Evolutionary conservation across 2,888 invertebrate genomes (phyloP), one percentile per base, ranked within the genome.

Genomic region (Agrilus cyanescens): DNA sequence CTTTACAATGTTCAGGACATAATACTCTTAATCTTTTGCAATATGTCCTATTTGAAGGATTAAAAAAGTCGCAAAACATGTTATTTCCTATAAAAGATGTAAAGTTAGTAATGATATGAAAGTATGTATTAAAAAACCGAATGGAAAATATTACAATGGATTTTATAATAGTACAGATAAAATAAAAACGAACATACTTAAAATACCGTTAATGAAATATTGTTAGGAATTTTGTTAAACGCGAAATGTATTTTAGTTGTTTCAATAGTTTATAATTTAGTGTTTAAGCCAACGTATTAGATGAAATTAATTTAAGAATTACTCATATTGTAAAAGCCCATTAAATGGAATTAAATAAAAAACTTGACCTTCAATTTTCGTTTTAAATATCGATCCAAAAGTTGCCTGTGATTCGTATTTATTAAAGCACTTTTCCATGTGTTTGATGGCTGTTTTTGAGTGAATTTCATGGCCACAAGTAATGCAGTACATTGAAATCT

Each of bases 331-430:
- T n/a, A 33, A 33, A 33, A 7, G 13, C 5, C 8, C 8, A 7
- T 7, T 33, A 33, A 13, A 33, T 15, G 12, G 8, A 12, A 3
- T 15, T 33, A 33, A 1, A 12, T n/a, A 4, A 3, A 12, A 37
- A 37, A 37, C 18, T 10, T 10, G 12, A 3, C 87, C 88, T 65
- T 95, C 95, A 55, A 96, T 93, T 43, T 89, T 74, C 0, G 95
- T 95, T 63, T 94, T 87, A 59, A 90, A 94, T 35, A 90, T 80
- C 16, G 94, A 94, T 10, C 95, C 95, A 66, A 95, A 96, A 0
- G 94, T 93, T 2, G 95, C 89, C 68, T 96, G 94, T 37, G 93
- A 90, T 66, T 97, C 97, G 65, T 93, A 91, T 77, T 96, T 96
- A 52, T 90, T 85, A 66, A 94, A 97, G 65, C 96, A 97, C 63